Percentiles rank a stretch among this genome's conserved stretches.
Evolutionary conservation across 2,888 invertebrate species (phyloP).

Genomic region (Papilio demoleus): DNA sequence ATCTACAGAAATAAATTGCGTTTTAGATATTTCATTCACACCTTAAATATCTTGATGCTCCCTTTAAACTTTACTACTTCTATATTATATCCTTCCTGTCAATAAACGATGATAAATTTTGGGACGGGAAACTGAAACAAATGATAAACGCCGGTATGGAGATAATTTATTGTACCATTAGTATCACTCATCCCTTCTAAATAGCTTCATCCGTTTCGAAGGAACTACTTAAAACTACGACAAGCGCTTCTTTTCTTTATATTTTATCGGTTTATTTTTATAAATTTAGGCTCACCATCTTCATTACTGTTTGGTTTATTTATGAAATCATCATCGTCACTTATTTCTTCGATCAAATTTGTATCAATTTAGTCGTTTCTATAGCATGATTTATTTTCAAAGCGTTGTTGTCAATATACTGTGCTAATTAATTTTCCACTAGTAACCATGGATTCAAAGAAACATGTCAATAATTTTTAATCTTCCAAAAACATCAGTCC

Average conservation of each 20-base stretch:
- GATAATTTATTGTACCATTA: conserved; percentile 36
- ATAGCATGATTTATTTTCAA: not conserved
- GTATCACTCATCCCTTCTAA: conserved; percentile 36
- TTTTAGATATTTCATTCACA: not conserved
- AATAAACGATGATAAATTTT: conserved; percentile 32
- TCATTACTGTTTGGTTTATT: not conserved
- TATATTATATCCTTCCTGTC: conserved; percentile 34
- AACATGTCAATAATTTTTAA: conserved; percentile 21
- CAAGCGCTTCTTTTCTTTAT: not conserved
- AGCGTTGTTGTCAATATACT: not conserved
- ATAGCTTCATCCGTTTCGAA: conserved; percentile 34
- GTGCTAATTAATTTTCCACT: not conserved
- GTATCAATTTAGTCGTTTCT: not conserved
- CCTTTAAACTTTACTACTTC: not conserved
- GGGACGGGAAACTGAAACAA: conserved; percentile 38
- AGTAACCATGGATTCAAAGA: no score
- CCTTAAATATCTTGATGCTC: not conserved
- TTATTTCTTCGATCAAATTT: not conserved
- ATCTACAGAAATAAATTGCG: conserved; percentile 7
- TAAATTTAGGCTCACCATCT: not conserved
- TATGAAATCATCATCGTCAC: no score
- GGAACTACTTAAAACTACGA: conserved; percentile 13
- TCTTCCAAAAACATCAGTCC: conserved; percentile 22
- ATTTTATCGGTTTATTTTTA: conserved; percentile 5
- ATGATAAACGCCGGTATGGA: conserved; percentile 20